These are phyloP conservation scores for Tineola bisselliella DNA, from an alignment of 2,888 invertebrate species.

Conservation along the genomic window DNA sequence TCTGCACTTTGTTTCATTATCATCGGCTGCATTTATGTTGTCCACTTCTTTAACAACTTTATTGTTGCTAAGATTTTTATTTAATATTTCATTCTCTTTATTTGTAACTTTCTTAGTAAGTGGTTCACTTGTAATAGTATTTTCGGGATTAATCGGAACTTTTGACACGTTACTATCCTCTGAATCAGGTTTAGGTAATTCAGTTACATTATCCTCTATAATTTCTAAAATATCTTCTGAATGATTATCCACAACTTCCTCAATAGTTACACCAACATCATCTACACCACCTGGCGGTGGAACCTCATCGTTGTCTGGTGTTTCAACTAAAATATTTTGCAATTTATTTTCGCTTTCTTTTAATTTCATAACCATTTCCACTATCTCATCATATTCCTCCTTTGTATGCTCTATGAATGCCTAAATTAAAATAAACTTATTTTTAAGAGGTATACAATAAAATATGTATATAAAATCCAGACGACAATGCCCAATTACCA, in stretches of 20 bases:
- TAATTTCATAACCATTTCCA: conserved; percentile 73
- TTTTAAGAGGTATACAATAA: background rate
- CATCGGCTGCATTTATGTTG: conserved; percentile 8
- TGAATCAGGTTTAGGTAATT: conserved; percentile 18
- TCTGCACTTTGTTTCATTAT: conserved; percentile 16
- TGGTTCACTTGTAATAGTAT: conserved; percentile 31
- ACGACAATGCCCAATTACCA: too few species aligned
- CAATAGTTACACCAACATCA: background rate
- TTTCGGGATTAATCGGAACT: conserved; percentile 20
- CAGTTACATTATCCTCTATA: conserved; percentile 27
- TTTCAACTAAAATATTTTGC: conserved; percentile 59
- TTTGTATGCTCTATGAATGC: conserved; percentile 62
- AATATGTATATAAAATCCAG: background rate
- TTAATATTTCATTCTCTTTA: conserved; percentile 57
- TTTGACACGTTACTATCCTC: conserved; percentile 20
- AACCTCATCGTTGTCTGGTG: conserved; percentile 46
- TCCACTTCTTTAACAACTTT: conserved; percentile 29
- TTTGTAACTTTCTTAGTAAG: conserved; percentile 52
- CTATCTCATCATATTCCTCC: conserved; percentile 69
- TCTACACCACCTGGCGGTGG: conserved; percentile 21
- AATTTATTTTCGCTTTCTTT: conserved; percentile 77
- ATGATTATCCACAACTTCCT: background rate
- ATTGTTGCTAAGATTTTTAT: conserved; percentile 39
- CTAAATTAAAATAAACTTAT: conserved; percentile 35
- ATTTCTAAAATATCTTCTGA: background rate